Evolutionary conservation across 35 echinoderm and acorn worm species (phyloP).

Genomic region (Chiridota heheva): DNA sequence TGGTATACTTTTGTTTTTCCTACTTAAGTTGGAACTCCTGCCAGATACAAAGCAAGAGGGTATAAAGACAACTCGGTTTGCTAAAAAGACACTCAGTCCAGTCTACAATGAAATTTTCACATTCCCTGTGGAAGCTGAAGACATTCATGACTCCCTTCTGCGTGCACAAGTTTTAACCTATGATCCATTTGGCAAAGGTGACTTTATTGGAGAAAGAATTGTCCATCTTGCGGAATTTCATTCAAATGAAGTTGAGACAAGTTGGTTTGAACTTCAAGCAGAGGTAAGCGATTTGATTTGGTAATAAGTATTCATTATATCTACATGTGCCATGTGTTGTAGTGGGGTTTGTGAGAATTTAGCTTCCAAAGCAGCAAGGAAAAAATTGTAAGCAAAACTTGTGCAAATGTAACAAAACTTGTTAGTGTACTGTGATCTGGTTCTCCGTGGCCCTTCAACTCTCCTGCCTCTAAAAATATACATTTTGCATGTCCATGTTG

Average conservation of each 20-base stretch:
- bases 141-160: conserved; percentile 53
- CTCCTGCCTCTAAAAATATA: too few relatives aligned
- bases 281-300: conserved; percentile 57
- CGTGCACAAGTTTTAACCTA: conserved; percentile 71
- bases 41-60: conserved; percentile 70
- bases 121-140: conserved; percentile 59
- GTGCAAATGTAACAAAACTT: too few relatives aligned
- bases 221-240: conserved; percentile 59
- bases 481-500: too few relatives aligned
- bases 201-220: conserved; percentile 93
- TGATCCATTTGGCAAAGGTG: conserved; percentile 87
- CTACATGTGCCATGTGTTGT: too few relatives aligned
- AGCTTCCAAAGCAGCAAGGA: background rate
- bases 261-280: conserved; percentile 84
- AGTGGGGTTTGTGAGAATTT: too few relatives aligned
- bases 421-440: too few relatives aligned
- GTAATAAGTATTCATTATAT: background rate
- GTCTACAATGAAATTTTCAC: conserved; percentile 95
- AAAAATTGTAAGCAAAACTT: background rate
- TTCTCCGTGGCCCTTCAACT: too few relatives aligned
- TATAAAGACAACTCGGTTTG: conserved; percentile 56
- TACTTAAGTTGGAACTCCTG: conserved; percentile 73
- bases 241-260: conserved; percentile 59
- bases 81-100: conserved; percentile 62
- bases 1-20: background rate